Evolutionary conservation across 2,888 invertebrate genomes (phyloP), one percentile per base, ranked within the genome.

Genomic region (Argyra leucocephala): DNA sequence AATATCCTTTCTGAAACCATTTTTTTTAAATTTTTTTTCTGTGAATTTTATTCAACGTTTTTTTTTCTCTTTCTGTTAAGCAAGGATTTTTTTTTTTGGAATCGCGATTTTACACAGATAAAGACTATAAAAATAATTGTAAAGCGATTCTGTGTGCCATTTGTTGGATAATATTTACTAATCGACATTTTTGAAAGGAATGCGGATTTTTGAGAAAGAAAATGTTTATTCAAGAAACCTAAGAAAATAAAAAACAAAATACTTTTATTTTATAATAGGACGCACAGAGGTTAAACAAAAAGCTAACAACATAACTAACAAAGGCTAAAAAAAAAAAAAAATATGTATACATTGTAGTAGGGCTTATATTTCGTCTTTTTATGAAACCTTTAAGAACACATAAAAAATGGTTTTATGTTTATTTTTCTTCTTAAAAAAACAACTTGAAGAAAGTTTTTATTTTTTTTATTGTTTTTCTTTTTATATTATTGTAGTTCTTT

Each of bases 371-470:
- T 48, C 48, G 48, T 18, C 48, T 48, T 48, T 48, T 48, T 48
- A 48, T n/a, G 48, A 48, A 48, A 18, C n/a, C 6, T 48, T 48
- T 5, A 48, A 48, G 18, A 48, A 5, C 48, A 48, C 48, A 48
- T 48, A 48, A 48, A 48, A 48, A 48, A 48, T 48, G 31, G 31
- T 48, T 48, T 48, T 48, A 18, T 48, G 48, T 48, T 48, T 48
- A 48, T 18, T 48, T 48, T 48, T 48, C 5, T 48, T 3, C 48
- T 48, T 48, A 48, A 18, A 48, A 48, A 48, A 48, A 3, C 12
- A 18, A 18, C 48, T 48, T 48, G n/a, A 48, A 18, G 48, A 48
- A 48, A 48, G 18, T 48, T 48, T 9, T 12, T 9, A 48, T 15
- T 18, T 5, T 48, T 18, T 48, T 18, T 18, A 5, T 48, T 15